Conservation (phyloP, 2,113 vertebrate species). For the Thinocorus orbignyianus region DNA sequence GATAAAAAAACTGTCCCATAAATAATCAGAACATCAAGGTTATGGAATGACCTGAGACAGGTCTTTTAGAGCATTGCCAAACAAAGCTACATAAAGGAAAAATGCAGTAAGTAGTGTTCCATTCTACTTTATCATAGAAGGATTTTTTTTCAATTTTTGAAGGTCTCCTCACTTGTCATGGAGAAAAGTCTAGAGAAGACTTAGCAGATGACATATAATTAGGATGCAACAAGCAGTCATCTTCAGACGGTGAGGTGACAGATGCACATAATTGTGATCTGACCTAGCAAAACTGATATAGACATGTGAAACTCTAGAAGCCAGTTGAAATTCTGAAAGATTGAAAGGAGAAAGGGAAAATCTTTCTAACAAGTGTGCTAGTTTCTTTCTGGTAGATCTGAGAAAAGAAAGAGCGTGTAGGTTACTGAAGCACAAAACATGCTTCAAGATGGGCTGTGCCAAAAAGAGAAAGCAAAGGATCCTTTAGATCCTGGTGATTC, state of each 20-base stretch:
- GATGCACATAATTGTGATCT: not conserved
- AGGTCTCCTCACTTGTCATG: not conserved
- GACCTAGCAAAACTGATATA: not conserved
- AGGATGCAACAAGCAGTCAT: not conserved
- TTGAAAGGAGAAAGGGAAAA: not conserved
- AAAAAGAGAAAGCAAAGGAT: not conserved
- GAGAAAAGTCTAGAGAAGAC: not conserved
- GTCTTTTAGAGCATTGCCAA: not conserved
- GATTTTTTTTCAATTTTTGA: not conserved
- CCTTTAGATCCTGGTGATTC: not conserved
- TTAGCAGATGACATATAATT: not conserved
- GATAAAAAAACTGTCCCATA: not conserved
- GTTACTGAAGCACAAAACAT: not conserved
- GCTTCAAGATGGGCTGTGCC: not conserved
- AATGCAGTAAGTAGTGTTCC: not conserved
- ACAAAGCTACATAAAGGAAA: not conserved
- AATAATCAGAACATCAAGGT: slow-evolving; percentile 5
- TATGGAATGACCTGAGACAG: not conserved
- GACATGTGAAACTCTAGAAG: not conserved
- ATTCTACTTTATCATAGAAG: not conserved
- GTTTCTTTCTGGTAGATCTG: not conserved
- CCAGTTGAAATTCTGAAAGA: not conserved
- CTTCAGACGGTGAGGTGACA: not conserved
- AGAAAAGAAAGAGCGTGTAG: not conserved
- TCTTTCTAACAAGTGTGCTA: not conserved